These are phyloP conservation scores for Aix galericulata DNA, from an alignment of 2,113 vertebrate genomes.

Conservation along the genomic window DNA sequence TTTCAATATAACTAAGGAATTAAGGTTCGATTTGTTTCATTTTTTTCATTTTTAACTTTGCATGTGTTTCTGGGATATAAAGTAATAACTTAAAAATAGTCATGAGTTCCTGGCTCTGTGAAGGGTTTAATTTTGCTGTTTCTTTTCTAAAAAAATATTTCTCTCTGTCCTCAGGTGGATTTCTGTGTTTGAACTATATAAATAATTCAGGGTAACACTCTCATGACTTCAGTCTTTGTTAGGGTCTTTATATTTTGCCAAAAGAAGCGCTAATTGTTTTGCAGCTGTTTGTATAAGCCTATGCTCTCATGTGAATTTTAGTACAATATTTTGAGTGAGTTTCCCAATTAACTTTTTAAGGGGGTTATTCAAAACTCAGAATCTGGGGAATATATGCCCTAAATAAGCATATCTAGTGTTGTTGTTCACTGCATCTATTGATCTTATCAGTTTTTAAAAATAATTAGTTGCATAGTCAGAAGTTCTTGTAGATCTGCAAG, in stretches of 20 bases:
- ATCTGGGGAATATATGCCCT: background rate
- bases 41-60: background rate
- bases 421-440: background rate
- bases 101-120: background rate
- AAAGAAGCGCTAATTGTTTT: conserved; percentile 36
- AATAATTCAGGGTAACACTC: background rate
- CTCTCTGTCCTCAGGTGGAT: background rate
- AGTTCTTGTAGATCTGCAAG: background rate
- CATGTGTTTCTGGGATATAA: background rate
- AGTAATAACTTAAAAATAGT: background rate
- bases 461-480: background rate
- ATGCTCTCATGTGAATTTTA: background rate
- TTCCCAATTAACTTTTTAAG: background rate
- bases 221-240: background rate
- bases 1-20: background rate
- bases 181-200: conserved; percentile 21
- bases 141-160: background rate
- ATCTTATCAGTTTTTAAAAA: background rate
- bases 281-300: conserved; percentile 4
- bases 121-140: background rate
- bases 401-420: background rate
- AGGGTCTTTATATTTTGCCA: background rate
- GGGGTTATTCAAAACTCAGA: background rate
- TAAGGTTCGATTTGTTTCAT: background rate
- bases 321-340: background rate